Conservation (phyloP, 2,797 vertebrate genomes). For the Phataginus tricuspis region DNA sequence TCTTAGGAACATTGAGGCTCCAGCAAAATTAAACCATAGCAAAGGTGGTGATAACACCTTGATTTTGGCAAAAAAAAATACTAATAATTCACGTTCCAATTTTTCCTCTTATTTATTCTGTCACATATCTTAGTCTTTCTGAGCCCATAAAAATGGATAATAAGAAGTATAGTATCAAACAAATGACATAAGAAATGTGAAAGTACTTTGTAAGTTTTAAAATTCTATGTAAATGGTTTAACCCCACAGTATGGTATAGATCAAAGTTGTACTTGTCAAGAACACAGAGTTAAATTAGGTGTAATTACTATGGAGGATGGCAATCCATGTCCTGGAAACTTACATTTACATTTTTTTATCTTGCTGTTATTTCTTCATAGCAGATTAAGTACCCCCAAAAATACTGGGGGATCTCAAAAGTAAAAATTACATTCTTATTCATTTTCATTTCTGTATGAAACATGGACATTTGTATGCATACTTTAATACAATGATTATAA, state of each 20-base stretch:
- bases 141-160: not conserved
- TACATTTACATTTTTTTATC: not conserved
- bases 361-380: not conserved
- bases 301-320: not conserved
- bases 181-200: conserved; percentile 21
- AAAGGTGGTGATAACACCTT: not conserved
- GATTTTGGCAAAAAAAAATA: not conserved
- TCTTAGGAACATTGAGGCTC: not conserved
- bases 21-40: not conserved
- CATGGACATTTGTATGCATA: not conserved
- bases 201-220: not conserved
- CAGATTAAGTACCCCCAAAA: not conserved
- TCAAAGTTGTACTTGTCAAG: not conserved
- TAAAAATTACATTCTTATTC: not conserved
- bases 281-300: not conserved
- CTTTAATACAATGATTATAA: conserved; percentile 12
- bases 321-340: not conserved
- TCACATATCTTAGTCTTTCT: not conserved
- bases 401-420: not conserved
- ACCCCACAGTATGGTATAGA: not conserved
- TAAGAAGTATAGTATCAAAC: not conserved
- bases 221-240: not conserved
- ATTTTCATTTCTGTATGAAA: conserved; percentile 24
- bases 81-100: not conserved
- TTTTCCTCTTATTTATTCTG: not conserved